Base-by-base conservation (phyloP, 2,113 vertebrate genomes). In the Cinclus mexicanus region DNA sequence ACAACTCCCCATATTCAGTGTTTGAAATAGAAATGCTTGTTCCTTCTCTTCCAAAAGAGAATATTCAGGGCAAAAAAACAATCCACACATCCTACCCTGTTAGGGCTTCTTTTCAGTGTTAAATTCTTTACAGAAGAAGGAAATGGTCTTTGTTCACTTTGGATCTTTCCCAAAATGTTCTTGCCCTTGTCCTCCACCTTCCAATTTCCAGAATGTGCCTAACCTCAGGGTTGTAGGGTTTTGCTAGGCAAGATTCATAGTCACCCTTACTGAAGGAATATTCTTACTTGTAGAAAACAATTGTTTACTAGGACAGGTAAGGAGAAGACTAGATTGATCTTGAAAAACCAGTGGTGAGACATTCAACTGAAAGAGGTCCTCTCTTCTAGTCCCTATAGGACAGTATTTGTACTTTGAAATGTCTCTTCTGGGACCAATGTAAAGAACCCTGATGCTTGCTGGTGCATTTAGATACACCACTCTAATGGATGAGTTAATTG, bases 401-500 rank as follows among this genome's bases (percentile, higher is more conserved):
- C 4, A 16, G 26, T 1, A 3, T 57, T 53, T 60, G 23, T 83
- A 35, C 33, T 90, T 87, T 59, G 42, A 46, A 57, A 59, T 35
- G 35, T 60, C 49, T 14, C 53, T 63, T 83, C 56, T 75, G 70
- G 44, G 53, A 78, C 35, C 29, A 56, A 14, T 3, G 3, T 16
- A 82, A 76, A 76, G 41, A 64, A 28, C 31, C 22, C 23, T 77
- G 60, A n/a, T 68, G 52, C 12, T 84, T 39, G 8, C 41, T 65
- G 46, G 41, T 83, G 23, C 17, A 25, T 79, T 77, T 78, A 80
- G 28, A 61, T 78, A 14, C 41, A 24, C 22, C 49, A 68, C 10
- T 41, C 26, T 77, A 93, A 90, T 86, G 63, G 83, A 83, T 88
- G 35, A 96, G 35, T 14, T 92, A 80, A 83, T 67, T 87, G 26